Percentiles rank a stretch among this genome's conserved stretches.
These are phyloP conservation scores for Cataglyphis altisquamis DNA, from an alignment of 2,888 invertebrate species.

Conservation along the genomic window DNA sequence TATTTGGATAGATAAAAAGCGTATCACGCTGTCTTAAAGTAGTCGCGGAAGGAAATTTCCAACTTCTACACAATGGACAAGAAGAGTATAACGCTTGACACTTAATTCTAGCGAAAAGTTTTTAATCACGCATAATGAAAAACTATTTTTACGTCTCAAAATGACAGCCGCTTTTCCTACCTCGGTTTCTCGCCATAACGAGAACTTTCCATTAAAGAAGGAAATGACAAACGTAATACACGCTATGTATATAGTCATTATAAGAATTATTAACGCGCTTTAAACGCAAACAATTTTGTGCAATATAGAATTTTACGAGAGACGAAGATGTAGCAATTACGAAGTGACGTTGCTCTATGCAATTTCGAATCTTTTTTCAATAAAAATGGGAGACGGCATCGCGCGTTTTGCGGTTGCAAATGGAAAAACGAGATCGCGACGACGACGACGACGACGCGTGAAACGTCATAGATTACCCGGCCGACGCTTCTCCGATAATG, in stretches of 20 bases:
- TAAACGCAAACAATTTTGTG: background rate
- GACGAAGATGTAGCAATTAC: background rate
- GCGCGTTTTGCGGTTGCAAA: slow-evolving; percentile 20
- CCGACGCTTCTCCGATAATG: slow-evolving; percentile 41
- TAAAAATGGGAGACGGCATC: background rate
- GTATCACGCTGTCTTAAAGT: slow-evolving; percentile 23
- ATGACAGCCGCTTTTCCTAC: slow-evolving; percentile 1
- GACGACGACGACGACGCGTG: slow-evolving; percentile 14
- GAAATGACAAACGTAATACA: background rate
- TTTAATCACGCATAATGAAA: background rate
- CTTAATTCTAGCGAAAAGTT: background rate
- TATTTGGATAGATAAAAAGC: slow-evolving; percentile 45
- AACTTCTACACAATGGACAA: background rate
- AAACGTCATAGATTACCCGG: slow-evolving; percentile 25
- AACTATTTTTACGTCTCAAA: background rate
- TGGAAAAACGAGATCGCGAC: slow-evolving; percentile 50
- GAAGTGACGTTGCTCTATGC: background rate
- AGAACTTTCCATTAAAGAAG: background rate
- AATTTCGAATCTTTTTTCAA: slow-evolving; percentile 8
- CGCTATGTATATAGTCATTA: background rate
- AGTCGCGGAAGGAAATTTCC: background rate
- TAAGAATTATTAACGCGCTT: background rate
- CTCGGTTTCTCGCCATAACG: background rate
- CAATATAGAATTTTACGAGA: background rate
- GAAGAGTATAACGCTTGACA: background rate